A percentile compares a stretch with the other conserved stretches of the same genome.
These are phyloP conservation scores for Cinclus mexicanus DNA, from an alignment of 2,113 vertebrate genomes.

Conservation along the genomic window DNA sequence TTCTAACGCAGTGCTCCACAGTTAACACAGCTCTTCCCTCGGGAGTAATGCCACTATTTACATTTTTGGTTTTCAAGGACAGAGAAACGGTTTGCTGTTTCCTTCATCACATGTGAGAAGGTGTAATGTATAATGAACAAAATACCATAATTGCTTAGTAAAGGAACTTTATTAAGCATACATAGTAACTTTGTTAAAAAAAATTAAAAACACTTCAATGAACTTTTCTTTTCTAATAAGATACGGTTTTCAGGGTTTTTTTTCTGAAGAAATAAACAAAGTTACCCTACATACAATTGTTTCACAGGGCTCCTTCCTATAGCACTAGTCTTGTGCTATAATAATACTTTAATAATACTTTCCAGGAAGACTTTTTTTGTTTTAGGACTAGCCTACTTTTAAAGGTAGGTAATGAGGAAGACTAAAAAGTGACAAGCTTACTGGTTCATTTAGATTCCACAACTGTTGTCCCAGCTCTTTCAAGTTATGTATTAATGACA, in stretches of 20 bases:
- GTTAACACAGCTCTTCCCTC: conserved; percentile 53
- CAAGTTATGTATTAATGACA: conserved; percentile 73
- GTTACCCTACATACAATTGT: conserved; percentile 12
- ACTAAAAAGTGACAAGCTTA: conserved; percentile 66
- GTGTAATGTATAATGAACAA: conserved; percentile 73
- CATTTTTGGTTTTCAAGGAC: conserved; percentile 65
- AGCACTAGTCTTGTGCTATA: neutral
- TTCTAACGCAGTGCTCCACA: conserved; percentile 39
- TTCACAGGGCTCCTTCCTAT: conserved; percentile 37
- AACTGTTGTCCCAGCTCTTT: conserved; percentile 66
- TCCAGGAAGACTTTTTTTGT: conserved; percentile 66
- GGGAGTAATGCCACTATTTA: conserved; percentile 55
- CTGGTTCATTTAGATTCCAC: conserved; percentile 73
- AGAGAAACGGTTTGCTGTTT: conserved; percentile 52
- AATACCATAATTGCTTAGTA: conserved; percentile 71
- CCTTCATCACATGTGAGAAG: conserved; percentile 65
- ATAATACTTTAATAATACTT: conserved; percentile 39
- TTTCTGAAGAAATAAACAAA: conserved; percentile 41
- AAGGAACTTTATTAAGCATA: conserved; percentile 74
- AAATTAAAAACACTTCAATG: neutral
- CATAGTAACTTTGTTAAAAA: conserved; percentile 47
- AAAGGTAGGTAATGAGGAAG: conserved; percentile 70
- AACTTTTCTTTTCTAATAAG: conserved; percentile 55
- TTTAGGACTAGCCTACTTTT: conserved; percentile 71
- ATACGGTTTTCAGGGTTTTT: conserved; percentile 15